A percentile compares a stretch with the other conserved stretches of the same genome.
Evolutionary conservation across 2,113 vertebrate species (phyloP).

Genomic region (Xenopus borealis): DNA sequence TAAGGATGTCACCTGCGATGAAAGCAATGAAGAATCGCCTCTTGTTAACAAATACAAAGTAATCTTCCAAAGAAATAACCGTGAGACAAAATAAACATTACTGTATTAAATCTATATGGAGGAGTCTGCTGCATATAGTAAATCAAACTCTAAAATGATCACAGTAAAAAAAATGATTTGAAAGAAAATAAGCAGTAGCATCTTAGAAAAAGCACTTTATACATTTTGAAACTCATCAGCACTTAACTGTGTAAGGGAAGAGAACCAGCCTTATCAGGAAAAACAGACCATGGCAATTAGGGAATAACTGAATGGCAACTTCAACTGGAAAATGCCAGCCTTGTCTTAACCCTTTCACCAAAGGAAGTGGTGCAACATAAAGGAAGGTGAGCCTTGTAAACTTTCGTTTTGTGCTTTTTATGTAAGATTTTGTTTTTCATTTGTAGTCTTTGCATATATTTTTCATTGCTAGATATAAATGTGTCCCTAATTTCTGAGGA

Average conservation of each 20-base stretch:
- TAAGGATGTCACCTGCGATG: constrained; percentile 24
- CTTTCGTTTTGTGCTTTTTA: no score
- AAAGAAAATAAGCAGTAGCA: constrained; percentile 33
- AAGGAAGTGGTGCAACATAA: constrained; percentile 55
- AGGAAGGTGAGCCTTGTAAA: constrained; percentile 64
- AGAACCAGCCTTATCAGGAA: constrained; percentile 28
- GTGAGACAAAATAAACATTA: background rate
- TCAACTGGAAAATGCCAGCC: constrained; percentile 37
- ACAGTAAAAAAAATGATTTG: background rate
- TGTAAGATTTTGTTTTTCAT: no score
- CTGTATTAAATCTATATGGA: constrained; percentile 25
- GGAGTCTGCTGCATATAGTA: constrained; percentile 25
- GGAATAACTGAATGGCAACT: constrained; percentile 38
- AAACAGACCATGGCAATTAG: constrained; percentile 8
- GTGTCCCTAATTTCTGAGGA: no score
- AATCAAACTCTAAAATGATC: background rate
- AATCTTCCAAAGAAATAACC: constrained; percentile 12
- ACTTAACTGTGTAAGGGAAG: constrained; percentile 28
- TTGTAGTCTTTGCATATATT: no score
- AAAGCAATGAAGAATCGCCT: constrained; percentile 26
- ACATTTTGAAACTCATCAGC: constrained; percentile 34
- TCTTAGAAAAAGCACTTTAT: constrained; percentile 40
- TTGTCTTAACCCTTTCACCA: constrained; percentile 45
- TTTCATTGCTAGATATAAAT: no score
- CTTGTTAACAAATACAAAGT: constrained; percentile 24